Base-by-base conservation (phyloP, 2,113 vertebrate species). In the Gopherus flavomarginatus region DNA sequence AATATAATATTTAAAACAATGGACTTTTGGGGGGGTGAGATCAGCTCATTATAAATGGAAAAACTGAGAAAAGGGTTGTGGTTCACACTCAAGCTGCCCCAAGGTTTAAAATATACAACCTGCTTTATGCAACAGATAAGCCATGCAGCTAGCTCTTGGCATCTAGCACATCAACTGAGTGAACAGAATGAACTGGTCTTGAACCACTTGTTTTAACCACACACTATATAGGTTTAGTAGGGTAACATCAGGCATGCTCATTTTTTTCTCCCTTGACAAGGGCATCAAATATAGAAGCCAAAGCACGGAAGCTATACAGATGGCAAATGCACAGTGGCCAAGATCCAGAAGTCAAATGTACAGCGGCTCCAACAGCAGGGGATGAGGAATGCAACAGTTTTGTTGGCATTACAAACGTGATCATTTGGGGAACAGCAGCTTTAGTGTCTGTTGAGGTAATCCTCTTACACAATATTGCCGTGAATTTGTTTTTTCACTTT, bases 261-360 rank as follows among this genome's bases (percentile, higher is more conserved):
- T 80, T 4, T 84, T 57, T 49, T 90, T 26, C 89, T 50, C 47
- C 65, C 90, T 69, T 69, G 57, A 81, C 50, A 78, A 59, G 78
- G 75, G 11, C 69, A 79, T n/a, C 85, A 50, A 59, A 53, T 65
- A 95, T 52, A 86, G 65, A 2, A 83, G 89, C 85, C 93, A 94
- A 89, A 24, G 2, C 87, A 89, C 27, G 65, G 26, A 47, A 80
- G 22, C 56, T 78, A 27, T 3, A 53, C 89, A 97, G 90, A 96
- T 96, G 96, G 93, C 52, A 85, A 92, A 88, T 35, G 35, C 83
- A 53, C 19, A 0, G 0, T 57, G 81, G 92, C 92, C 59, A 44
- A 81, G 59, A 24, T 56, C 90, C 94, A 94, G 90, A 85, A 94
- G 87, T 90, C 81, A 95, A 97, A 2, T 2, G 13, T 3, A 2